phyloP scores from a whole-genome alignment of 2,113 vertebrate genomes.

The Pithys albifrons region DNA sequence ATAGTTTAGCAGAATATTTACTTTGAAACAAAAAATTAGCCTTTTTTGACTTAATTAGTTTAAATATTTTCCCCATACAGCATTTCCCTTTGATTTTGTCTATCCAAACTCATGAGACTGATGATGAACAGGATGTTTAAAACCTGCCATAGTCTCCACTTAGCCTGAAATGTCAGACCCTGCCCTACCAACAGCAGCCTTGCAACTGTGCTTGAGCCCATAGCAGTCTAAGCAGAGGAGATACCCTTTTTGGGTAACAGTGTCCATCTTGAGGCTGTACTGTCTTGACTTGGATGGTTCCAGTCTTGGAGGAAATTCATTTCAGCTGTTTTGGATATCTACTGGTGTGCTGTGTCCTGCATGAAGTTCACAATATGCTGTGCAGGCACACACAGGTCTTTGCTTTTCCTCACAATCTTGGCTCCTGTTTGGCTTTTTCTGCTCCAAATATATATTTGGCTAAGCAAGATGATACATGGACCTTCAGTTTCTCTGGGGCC shows the following conservation, averaged over 20 bases:
- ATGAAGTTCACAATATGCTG: fast-evolving
- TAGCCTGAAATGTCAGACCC: background rate
- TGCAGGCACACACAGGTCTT: background rate
- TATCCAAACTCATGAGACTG: background rate
- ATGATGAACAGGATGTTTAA: background rate
- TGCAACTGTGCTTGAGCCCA: fast-evolving
- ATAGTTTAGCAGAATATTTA: background rate
- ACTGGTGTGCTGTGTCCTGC: background rate
- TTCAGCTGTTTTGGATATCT: background rate
- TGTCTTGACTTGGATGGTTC: background rate
- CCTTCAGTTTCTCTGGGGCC: background rate
- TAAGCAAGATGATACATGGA: background rate
- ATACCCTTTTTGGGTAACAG: fast-evolving
- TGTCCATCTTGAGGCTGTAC: background rate
- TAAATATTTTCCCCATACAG: background rate
- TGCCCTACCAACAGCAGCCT: background rate
- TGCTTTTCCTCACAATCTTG: fast-evolving
- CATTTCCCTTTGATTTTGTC: background rate
- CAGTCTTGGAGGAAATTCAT: background rate
- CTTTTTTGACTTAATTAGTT: background rate
- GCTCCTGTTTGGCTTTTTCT: background rate
- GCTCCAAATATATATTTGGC: background rate
- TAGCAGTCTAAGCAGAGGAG: background rate
- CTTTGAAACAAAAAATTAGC: background rate
- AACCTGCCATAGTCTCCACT: background rate